Evolutionary conservation across 2,797 vertebrate genomes (phyloP).

Genomic region (Premnoplex brunnescens): DNA sequence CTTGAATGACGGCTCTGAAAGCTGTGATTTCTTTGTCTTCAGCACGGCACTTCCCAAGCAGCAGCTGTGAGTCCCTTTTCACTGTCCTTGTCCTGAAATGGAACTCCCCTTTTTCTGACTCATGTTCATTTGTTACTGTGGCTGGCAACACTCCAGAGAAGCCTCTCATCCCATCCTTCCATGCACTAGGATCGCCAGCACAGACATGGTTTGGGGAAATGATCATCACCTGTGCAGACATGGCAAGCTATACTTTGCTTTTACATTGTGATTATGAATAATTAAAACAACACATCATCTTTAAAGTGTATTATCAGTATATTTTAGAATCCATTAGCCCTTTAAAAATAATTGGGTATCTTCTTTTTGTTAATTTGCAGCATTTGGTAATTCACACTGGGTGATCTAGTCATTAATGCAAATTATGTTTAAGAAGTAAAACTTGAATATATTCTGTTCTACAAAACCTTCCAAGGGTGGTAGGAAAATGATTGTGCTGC

Average conservation of each 20-base stretch:
- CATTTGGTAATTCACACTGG: constrained; percentile 19
- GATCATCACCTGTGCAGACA: background rate
- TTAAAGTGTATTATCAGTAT: background rate
- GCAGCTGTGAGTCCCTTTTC: background rate
- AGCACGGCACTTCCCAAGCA: background rate
- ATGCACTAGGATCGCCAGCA: background rate
- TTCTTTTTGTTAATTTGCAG: background rate
- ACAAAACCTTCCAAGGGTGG: background rate
- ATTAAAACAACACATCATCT: background rate
- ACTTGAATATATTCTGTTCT: background rate
- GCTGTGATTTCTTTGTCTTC: background rate
- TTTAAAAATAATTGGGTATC: background rate
- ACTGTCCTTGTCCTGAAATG: background rate
- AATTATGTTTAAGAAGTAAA: constrained; percentile 36
- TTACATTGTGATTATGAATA: background rate
- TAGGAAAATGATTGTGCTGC: background rate
- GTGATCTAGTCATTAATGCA: background rate
- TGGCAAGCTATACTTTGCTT: background rate
- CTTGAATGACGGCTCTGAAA: background rate
- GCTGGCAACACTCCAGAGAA: background rate
- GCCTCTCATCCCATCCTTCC: background rate
- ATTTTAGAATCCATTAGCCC: background rate
- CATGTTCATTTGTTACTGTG: fast-evolving
- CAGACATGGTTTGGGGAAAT: background rate
- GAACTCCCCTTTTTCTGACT: background rate